Percentiles rank a stretch among this genome's conserved stretches.
Evolutionary conservation across 2,113 vertebrate genomes (phyloP).

Genomic region (Ceyx cyanopectus): DNA sequence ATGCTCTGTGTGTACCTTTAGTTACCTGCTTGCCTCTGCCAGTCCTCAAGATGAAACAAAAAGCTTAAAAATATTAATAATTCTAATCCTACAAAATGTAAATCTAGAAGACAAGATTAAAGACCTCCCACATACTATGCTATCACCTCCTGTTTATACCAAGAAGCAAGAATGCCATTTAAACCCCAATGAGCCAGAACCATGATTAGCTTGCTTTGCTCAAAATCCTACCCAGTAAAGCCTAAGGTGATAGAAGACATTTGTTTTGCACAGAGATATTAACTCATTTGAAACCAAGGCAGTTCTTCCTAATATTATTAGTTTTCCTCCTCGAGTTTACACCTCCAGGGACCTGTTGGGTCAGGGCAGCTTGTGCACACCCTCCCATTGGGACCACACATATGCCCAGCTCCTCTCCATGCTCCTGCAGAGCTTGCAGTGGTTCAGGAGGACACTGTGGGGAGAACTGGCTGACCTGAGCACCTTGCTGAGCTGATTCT

Average conservation of each 20-base stretch:
- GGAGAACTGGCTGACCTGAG: background rate
- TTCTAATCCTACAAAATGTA: background rate
- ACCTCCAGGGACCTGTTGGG: background rate
- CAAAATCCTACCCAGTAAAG: background rate
- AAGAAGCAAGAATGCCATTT: background rate
- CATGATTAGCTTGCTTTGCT: background rate
- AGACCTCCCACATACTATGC: background rate
- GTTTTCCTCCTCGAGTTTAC: background rate
- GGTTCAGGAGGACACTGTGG: background rate
- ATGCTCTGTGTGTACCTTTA: background rate
- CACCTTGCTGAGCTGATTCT: background rate
- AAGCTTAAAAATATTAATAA: background rate
- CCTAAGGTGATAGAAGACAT: background rate
- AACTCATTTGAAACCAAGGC: background rate
- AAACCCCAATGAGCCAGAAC: background rate
- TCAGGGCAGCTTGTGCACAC: background rate
- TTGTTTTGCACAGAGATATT: background rate
- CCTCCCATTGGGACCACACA: background rate
- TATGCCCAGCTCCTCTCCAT: rapidly evolving
- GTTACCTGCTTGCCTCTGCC: background rate
- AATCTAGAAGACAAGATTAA: background rate
- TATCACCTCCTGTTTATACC: background rate
- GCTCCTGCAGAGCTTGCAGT: background rate
- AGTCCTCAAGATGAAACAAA: background rate
- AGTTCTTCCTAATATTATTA: background rate